These are phyloP conservation scores for Cyprinus carpio DNA, from an alignment of 2,113 vertebrate genomes.

Conservation along the genomic window DNA sequence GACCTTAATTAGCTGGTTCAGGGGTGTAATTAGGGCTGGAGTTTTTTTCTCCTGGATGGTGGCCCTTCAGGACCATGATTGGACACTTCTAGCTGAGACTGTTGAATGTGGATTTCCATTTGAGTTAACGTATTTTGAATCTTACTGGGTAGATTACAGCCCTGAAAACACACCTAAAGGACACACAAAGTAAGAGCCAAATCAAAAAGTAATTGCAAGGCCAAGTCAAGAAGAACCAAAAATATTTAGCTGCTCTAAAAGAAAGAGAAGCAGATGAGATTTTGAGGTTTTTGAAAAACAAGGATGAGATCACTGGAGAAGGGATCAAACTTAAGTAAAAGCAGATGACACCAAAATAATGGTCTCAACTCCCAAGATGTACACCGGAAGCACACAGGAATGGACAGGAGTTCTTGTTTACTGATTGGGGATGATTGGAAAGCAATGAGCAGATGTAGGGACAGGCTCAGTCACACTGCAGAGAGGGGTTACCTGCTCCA, in stretches of 20 bases:
- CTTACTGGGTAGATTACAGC: neutral
- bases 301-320: neutral
- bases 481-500: conserved; percentile 72
- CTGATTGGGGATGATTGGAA: conserved; percentile 40
- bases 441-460: conserved; percentile 33
- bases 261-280: neutral
- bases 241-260: neutral
- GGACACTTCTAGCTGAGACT: neutral
- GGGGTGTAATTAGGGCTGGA: neutral
- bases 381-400: neutral
- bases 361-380: neutral
- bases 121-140: neutral
- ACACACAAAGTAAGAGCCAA: neutral
- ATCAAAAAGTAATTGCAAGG: neutral
- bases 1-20: neutral
- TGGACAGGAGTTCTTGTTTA: neutral
- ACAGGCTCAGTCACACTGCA: conserved; percentile 8
- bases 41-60: neutral
- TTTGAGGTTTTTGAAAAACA: neutral
- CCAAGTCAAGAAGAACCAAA: neutral
- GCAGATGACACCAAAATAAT: neutral
- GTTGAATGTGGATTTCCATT: neutral
- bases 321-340: neutral
- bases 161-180: neutral
- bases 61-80: neutral